Evolutionary conservation across 53 echinoderm and acorn worm species (phyloP).

Genomic region (Arbacia lixula): DNA sequence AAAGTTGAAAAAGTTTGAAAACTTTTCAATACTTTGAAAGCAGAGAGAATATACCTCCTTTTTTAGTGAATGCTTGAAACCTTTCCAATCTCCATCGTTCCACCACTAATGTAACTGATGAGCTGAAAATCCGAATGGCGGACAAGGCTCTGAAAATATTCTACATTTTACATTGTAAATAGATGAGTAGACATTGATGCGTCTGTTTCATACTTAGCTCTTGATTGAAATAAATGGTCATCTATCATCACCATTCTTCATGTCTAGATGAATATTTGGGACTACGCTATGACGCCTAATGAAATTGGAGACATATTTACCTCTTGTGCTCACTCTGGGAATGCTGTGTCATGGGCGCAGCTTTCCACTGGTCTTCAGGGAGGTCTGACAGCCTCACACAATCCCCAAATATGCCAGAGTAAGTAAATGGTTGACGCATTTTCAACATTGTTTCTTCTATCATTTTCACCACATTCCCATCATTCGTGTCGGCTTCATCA

Average conservation of each 20-base stretch:
- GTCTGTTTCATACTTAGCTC: too few species aligned
- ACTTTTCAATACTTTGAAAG: too few species aligned
- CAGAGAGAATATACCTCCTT: too few species aligned
- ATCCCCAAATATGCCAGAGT: constrained; percentile 4
- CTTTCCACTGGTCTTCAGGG: constrained; percentile 27
- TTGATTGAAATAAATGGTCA: too few species aligned
- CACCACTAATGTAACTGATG: neutral
- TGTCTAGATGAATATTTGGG: constrained; percentile 76
- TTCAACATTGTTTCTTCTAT: neutral
- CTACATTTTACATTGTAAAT: neutral
- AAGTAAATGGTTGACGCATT: too few species aligned
- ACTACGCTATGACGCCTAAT: constrained; percentile 62
- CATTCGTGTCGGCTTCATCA: neutral
- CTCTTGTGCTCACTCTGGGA: constrained; percentile 61
- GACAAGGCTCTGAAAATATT: neutral
- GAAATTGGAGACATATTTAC: constrained; percentile 39
- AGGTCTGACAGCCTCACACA: neutral
- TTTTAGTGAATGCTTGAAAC: too few species aligned
- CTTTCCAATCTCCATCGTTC: neutral
- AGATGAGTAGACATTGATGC: neutral
- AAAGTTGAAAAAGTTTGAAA: too few species aligned
- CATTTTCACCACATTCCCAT: neutral
- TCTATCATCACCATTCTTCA: neutral
- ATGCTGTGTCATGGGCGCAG: constrained; percentile 74
- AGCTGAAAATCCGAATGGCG: neutral